Conservation (phyloP, 2,888 invertebrate genomes). For the Halictus ligatus region DNA sequence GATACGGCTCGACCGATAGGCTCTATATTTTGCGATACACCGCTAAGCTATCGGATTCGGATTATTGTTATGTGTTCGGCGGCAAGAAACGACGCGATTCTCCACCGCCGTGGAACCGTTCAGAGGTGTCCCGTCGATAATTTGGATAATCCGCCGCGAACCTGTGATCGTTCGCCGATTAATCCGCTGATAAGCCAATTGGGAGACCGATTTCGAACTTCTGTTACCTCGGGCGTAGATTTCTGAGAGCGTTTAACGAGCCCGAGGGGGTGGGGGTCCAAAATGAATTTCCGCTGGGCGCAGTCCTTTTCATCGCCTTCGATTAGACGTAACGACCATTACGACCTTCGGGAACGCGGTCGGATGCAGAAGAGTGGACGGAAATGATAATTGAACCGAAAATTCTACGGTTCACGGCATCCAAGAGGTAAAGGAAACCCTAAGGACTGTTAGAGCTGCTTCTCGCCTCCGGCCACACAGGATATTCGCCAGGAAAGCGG, state of each 20-base stretch:
- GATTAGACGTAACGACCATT: conserved; percentile 25
- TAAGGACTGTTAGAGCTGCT: neutral
- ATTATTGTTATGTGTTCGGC: conserved; percentile 27
- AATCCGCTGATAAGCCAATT: neutral
- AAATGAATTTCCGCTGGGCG: neutral
- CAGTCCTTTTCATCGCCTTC: conserved; percentile 10
- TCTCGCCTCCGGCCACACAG: neutral
- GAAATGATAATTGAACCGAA: conserved; percentile 31
- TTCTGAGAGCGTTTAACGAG: neutral
- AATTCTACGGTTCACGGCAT: neutral
- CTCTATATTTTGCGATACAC: conserved; percentile 38
- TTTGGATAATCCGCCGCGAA: neutral
- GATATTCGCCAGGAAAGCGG: conserved; percentile 8
- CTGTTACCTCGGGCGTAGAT: neutral
- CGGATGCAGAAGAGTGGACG: neutral
- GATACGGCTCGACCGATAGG: conserved; percentile 53
- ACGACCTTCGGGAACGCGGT: neutral
- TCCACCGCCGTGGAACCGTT: neutral
- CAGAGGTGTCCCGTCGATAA: neutral
- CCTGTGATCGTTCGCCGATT: neutral
- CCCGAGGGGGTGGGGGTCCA: neutral
- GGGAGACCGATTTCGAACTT: neutral
- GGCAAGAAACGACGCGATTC: neutral
- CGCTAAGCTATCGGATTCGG: conserved; percentile 28
- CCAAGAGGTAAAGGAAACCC: conserved; percentile 5